Conservation (phyloP, 1,140 invertebrate genomes). For the Physella acuta region DNA sequence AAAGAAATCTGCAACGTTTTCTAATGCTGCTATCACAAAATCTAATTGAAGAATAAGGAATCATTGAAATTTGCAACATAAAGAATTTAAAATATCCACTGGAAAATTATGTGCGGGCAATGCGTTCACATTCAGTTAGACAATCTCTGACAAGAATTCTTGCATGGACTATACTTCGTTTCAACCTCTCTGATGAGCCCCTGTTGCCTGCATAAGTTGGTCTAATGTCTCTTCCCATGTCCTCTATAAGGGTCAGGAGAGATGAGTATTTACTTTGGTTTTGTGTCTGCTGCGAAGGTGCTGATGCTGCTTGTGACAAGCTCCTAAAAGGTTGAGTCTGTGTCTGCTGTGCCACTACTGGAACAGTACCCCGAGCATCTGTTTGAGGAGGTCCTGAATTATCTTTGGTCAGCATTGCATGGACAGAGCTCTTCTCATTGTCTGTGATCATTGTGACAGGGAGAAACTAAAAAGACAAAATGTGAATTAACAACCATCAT, state of each 20-base stretch:
- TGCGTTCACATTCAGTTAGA: conserved; percentile 90
- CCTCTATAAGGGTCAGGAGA: conserved; percentile 89
- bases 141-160: conserved; percentile 92
- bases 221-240: conserved; percentile 93
- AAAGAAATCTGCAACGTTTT: too few species aligned
- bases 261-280: conserved; percentile 89
- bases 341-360: too few species aligned
- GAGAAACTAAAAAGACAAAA: too few species aligned
- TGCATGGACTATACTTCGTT: conserved; percentile 93
- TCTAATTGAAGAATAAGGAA: too few species aligned
- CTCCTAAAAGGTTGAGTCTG: too few species aligned
- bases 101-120: conserved; percentile 71
- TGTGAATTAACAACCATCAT: too few species aligned
- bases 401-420: conserved; percentile 48
- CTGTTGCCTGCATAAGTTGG: conserved; percentile 95
- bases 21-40: too few species aligned
- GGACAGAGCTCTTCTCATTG: too few species aligned
- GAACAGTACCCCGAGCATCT: conserved; percentile 10
- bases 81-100: too few species aligned
- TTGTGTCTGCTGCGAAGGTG: conserved; percentile 30
- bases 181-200: conserved; percentile 87
- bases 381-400: conserved; percentile 47
- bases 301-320: conserved; percentile 8
- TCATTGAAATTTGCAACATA: too few species aligned
- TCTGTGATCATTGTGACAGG: too few species aligned